A percentile compares a stretch with the other conserved stretches of the same genome.
These are phyloP conservation scores for Micropterix aruncella DNA, from an alignment of 2,888 invertebrate genomes.

Conservation along the genomic window DNA sequence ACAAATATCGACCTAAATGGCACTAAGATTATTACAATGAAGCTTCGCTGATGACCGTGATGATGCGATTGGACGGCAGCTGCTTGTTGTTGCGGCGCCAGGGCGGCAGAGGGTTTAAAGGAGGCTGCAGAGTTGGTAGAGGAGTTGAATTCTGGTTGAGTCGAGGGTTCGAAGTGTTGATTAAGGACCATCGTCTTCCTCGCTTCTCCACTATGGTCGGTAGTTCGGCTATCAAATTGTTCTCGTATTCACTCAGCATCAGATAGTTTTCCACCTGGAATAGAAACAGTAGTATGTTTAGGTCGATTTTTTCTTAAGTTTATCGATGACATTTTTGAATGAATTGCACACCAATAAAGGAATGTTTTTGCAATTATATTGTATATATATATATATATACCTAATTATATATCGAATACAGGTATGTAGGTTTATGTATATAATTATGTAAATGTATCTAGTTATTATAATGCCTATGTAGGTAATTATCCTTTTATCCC, in stretches of 20 bases:
- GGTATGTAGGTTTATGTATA: constrained; percentile 2
- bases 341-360: neutral
- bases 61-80: constrained; percentile 48
- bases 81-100: constrained; percentile 38
- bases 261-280: constrained; percentile 67
- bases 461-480: too few species aligned
- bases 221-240: constrained; percentile 67
- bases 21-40: constrained; percentile 43
- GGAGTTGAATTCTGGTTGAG: constrained; percentile 16
- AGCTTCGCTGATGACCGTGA: constrained; percentile 67
- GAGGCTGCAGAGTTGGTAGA: constrained; percentile 26
- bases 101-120: constrained; percentile 23
- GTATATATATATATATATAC: neutral
- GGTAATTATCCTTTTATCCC: too few species aligned
- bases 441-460: too few species aligned
- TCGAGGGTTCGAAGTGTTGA: constrained; percentile 28
- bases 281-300: constrained; percentile 9
- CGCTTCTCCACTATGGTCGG: constrained; percentile 59
- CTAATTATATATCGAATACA: neutral
- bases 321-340: neutral
- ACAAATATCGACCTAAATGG: too few species aligned
- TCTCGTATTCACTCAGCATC: constrained; percentile 77
- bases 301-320: constrained; percentile 1
- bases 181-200: constrained; percentile 58
- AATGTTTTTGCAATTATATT: neutral